Evolutionary conservation across 2,888 invertebrate species (phyloP).

Genomic region (Erpobdella octoculata): DNA sequence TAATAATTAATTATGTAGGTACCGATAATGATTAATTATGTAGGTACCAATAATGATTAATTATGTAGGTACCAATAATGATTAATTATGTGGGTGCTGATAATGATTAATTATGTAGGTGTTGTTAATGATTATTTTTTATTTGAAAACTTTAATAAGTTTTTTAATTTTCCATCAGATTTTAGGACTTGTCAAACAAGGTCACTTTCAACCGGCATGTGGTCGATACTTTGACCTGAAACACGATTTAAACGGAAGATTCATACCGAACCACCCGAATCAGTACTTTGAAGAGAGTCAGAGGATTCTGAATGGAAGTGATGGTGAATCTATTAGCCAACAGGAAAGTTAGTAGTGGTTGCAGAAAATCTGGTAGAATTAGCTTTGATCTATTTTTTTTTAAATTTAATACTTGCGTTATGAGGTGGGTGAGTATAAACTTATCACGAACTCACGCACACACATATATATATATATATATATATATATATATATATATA

Average conservation of each 20-base stretch:
- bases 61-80: background rate
- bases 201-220: slow-evolving; percentile 82
- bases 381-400: too few relatives aligned
- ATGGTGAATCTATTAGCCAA: too few relatives aligned
- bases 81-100: background rate
- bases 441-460: too few relatives aligned
- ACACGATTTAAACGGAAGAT: slow-evolving; percentile 49
- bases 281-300: slow-evolving; percentile 78
- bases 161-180: slow-evolving; percentile 57
- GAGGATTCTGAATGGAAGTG: too few relatives aligned
- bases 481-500: too few relatives aligned
- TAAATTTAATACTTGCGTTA: too few relatives aligned
- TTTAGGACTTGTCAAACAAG: slow-evolving; percentile 64
- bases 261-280: slow-evolving; percentile 79
- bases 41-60: background rate
- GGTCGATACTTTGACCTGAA: slow-evolving; percentile 66
- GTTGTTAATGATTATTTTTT: background rate
- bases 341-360: too few relatives aligned
- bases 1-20: background rate
- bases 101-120: background rate
- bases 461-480: too few relatives aligned
- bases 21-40: background rate
- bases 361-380: too few relatives aligned
- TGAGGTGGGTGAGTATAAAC: too few relatives aligned
- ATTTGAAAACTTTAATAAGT: too few relatives aligned